Percentiles rank a stretch among this genome's conserved stretches.
Evolutionary conservation across 2,113 vertebrate genomes (phyloP).

Genomic region (Prietella phreatophila): DNA sequence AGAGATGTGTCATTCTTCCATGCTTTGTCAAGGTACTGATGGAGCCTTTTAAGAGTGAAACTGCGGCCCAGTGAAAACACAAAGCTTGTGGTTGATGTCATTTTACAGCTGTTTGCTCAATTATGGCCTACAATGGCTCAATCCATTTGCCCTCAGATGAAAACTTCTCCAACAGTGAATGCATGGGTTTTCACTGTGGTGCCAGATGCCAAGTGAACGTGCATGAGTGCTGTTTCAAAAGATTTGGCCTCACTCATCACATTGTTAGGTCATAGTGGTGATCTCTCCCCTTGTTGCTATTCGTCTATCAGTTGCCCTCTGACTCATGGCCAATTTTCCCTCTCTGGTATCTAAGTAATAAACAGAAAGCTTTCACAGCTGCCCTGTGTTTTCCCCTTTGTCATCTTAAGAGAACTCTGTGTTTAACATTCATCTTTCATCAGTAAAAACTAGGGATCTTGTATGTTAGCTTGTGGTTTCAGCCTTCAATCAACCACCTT

Average conservation of each 20-base stretch:
- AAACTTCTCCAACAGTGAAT: slow-evolving; percentile 35
- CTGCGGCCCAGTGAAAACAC: slow-evolving; percentile 62
- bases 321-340: slow-evolving; percentile 30
- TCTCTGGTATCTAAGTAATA: slow-evolving; percentile 52
- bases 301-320: slow-evolving; percentile 65
- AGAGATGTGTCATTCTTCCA: slow-evolving; percentile 57
- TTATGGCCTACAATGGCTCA: slow-evolving; percentile 30
- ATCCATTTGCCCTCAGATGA: slow-evolving; percentile 31
- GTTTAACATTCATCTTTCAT: slow-evolving; percentile 68
- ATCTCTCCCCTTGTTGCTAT: slow-evolving; percentile 68
- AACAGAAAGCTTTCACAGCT: slow-evolving; percentile 70
- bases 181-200: slow-evolving; percentile 22
- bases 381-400: slow-evolving; percentile 69
- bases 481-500: slow-evolving; percentile 55
- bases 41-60: slow-evolving; percentile 65
- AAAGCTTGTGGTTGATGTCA: slow-evolving; percentile 63
- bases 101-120: slow-evolving; percentile 66
- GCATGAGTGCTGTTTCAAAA: slow-evolving; percentile 48
- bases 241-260: slow-evolving; percentile 63
- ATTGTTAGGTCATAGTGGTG: slow-evolving; percentile 70
- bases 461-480: slow-evolving; percentile 67
- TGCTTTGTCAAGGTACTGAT: slow-evolving; percentile 62
- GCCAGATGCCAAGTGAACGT: slow-evolving; percentile 50
- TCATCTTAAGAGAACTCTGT: slow-evolving; percentile 66
- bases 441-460: slow-evolving; percentile 69